Base-by-base conservation (phyloP, 2,888 invertebrate species). In the Carpatolechia fugitivella region DNA sequence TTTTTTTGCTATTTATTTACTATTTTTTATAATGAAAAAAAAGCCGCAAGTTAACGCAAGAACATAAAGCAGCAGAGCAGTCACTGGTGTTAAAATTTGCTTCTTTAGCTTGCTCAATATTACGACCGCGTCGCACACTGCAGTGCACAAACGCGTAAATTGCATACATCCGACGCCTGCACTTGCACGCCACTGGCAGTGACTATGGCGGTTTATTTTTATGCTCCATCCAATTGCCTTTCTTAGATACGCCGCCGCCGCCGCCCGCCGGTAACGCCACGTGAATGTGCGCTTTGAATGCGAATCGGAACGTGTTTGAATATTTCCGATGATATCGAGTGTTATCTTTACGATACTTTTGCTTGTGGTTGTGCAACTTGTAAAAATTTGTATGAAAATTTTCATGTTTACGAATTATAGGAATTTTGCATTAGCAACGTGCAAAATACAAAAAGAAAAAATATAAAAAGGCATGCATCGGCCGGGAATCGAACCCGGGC, bases 401-500 rank as follows among this genome's bases (percentile, higher is more conserved):
- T n/a, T n/a, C n/a, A n/a, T n/a, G n/a, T n/a, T n/a, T n/a, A n/a
- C n/a, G n/a, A n/a, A n/a, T n/a, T n/a, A n/a, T n/a, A n/a, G n/a
- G n/a, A n/a, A 24, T 4, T 35, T 35, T 35, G 35, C n/a, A 35
- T n/a, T 2, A 35, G 3, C 2, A 6, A 35, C 3, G 4, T 10
- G 3, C 4, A 47, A 16, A 16, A 47, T 31, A 16, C 3, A 8
- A 33, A n/a, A 20, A 20, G 33, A 44, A 33, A 13, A 49, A 31
- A 48, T 16, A 20, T 0, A 3, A 55, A 62, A 58, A 57, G 6
- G 18, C n/a, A 6, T 66, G 64, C 66, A 68, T 70, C 70, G 68
- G 66, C 64, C 64, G 64, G 64, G 67, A 67, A 70, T 68, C 67
- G 68, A 68, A 70, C 70, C 70, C 90, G 90, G 90, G 90, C 90